These are phyloP conservation scores for Rhingia campestris DNA, from an alignment of 2,888 invertebrate species.

Conservation along the genomic window DNA sequence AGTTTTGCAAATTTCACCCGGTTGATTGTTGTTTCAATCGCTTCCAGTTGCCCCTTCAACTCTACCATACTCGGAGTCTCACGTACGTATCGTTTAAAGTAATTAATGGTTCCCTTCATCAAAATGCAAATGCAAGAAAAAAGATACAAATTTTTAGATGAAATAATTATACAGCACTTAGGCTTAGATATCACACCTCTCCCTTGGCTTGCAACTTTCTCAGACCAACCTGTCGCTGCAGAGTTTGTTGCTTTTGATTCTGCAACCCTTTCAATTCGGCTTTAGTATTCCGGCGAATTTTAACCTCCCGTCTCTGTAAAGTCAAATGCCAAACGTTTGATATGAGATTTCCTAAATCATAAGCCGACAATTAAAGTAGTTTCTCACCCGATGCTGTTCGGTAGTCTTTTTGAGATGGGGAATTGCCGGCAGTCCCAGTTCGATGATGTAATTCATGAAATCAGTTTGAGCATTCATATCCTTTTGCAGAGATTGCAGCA, in stretches of 20 bases:
- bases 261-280: conserved; percentile 77
- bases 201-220: conserved; percentile 69
- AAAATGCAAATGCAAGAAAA: conserved; percentile 34
- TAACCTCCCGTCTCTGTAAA: conserved; percentile 77
- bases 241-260: conserved; percentile 74
- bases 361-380: conserved; percentile 29
- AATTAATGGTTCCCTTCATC: conserved; percentile 71
- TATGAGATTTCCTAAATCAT: conserved; percentile 15
- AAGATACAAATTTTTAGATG: conserved; percentile 15
- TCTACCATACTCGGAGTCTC: conserved; percentile 81
- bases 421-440: conserved; percentile 81
- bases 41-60: conserved; percentile 78
- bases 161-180: conserved; percentile 58
- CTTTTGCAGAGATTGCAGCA: conserved; percentile 79
- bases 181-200: conserved; percentile 64
- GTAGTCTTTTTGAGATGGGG: conserved; percentile 78
- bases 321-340: conserved; percentile 21
- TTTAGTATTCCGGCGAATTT: conserved; percentile 78
- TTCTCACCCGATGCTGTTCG: conserved; percentile 77
- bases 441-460: conserved; percentile 80
- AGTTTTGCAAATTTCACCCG: conserved; percentile 80
- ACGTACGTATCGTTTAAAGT: conserved; percentile 79
- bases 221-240: conserved; percentile 58
- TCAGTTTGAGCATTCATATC: conserved; percentile 81
- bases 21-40: conserved; percentile 79